Percentiles rank a stretch among this genome's conserved stretches.
Evolutionary conservation across 23 tunicate genomes (phyloP).

Genomic region (Corella eumyota): DNA sequence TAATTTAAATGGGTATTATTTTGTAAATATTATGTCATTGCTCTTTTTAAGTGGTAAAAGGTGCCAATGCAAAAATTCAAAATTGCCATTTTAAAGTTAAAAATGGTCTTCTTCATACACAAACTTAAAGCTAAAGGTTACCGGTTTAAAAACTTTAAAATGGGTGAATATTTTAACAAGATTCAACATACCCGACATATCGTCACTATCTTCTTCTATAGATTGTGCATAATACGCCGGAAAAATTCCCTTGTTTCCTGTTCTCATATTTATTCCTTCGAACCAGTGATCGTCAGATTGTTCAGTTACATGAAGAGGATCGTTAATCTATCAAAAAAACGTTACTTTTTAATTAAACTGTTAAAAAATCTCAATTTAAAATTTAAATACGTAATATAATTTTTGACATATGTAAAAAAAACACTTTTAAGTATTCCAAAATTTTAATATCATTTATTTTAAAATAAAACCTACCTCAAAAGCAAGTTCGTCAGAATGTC

Average conservation of each 20-base stretch:
- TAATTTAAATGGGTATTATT: too few species aligned
- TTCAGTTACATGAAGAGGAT: slow-evolving; percentile 42
- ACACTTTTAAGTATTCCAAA: not conserved
- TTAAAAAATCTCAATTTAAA: too few species aligned
- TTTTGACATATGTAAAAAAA: not conserved
- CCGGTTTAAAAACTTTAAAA: too few species aligned
- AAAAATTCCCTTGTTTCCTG: slow-evolving; percentile 54
- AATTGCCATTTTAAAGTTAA: too few species aligned
- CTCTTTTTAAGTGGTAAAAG: too few species aligned
- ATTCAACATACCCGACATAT: slow-evolving; percentile 34
- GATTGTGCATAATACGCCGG: slow-evolving; percentile 66
- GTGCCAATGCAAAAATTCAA: too few species aligned
- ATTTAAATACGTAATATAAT: too few species aligned
- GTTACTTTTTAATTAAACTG: not conserved
- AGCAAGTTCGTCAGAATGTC: slow-evolving; percentile 57
- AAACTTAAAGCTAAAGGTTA: too few species aligned
- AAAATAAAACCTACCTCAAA: slow-evolving; percentile 26
- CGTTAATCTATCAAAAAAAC: slow-evolving; percentile 35
- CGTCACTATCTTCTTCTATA: slow-evolving; percentile 25
- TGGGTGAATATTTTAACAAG: too few species aligned
- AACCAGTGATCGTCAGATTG: slow-evolving; percentile 81
- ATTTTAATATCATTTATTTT: not conserved
- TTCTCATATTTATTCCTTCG: slow-evolving; percentile 87
- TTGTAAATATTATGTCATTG: too few species aligned
- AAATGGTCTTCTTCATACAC: too few species aligned